These are phyloP conservation scores for Trichopria drosophilae DNA, from an alignment of 2,888 invertebrate species.

Conservation along the genomic window DNA sequence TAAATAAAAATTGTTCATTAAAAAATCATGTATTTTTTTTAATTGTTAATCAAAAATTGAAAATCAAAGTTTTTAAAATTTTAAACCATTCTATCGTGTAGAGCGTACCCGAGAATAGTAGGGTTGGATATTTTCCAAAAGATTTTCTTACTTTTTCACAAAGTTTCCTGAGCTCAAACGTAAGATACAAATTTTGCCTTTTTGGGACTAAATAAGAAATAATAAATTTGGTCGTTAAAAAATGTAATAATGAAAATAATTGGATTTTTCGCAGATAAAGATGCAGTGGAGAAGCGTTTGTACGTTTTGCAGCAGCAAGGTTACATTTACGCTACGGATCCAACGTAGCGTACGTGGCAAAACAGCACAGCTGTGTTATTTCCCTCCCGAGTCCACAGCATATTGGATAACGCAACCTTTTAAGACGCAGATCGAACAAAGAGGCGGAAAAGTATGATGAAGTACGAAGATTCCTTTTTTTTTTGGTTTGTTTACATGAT, in stretches of 20 bases:
- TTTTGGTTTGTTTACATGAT: conserved; percentile 42
- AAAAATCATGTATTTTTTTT: too few species aligned
- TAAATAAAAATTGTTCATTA: too few species aligned
- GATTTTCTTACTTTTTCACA: conserved; percentile 3
- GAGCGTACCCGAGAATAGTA: too few species aligned
- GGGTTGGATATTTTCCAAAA: too few species aligned
- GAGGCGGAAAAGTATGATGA: conserved; percentile 3
- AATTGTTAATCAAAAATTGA: too few species aligned
- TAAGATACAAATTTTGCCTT: conserved; percentile 1
- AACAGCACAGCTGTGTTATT: conserved; percentile 33
- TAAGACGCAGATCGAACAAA: conserved; percentile 30
- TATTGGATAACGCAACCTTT: conserved; percentile 41
- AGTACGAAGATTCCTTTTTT: conserved; percentile 18
- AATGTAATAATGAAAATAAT: background rate
- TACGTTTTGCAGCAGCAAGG: conserved; percentile 80
- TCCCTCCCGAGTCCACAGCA: conserved; percentile 37
- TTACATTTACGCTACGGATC: conserved; percentile 68
- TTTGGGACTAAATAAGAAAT: background rate
- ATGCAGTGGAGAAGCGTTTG: conserved; percentile 93
- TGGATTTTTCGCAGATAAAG: conserved; percentile 74
- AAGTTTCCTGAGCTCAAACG: too few species aligned
- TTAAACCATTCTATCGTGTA: too few species aligned
- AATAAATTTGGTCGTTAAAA: background rate
- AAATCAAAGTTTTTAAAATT: too few species aligned
- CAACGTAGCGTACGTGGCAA: conserved; percentile 56